phyloP scores from a whole-genome alignment of 2,888 invertebrate genomes.

The Aelia acuminata region DNA sequence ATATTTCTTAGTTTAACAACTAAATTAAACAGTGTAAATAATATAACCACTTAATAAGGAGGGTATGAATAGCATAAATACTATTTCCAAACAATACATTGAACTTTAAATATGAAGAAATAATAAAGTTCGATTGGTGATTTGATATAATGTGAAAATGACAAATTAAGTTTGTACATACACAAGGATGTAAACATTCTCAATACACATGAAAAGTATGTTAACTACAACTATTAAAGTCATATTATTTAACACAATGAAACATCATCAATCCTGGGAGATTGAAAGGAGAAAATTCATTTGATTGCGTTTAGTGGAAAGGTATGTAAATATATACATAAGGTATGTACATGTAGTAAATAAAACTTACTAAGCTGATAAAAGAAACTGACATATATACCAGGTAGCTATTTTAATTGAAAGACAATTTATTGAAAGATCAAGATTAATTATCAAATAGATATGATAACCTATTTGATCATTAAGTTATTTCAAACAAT shows the following conservation, averaged over 20 bases:
- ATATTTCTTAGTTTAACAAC: background rate
- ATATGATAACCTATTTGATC: background rate
- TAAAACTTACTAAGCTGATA: too few relatives aligned
- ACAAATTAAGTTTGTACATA: background rate
- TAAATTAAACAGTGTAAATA: background rate
- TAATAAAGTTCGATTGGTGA: too few relatives aligned
- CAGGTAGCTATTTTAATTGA: background rate
- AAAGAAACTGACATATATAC: background rate
- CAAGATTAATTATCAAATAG: background rate
- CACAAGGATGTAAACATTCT: background rate
- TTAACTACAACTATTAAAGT: background rate
- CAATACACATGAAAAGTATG: background rate
- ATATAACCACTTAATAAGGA: too few relatives aligned
- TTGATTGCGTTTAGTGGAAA: background rate
- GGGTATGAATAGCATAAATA: too few relatives aligned
- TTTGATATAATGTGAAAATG: background rate
- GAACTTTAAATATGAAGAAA: too few relatives aligned
- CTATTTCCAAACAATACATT: too few relatives aligned
- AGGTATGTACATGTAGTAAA: background rate
- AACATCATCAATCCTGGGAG: background rate
- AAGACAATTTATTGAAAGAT: background rate
- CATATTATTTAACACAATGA: background rate
- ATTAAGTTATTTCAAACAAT: background rate
- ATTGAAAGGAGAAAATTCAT: background rate
- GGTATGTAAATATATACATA: background rate